Evolutionary conservation across 2,797 vertebrate species (phyloP).

Genomic region (Nannoperca obscura): DNA sequence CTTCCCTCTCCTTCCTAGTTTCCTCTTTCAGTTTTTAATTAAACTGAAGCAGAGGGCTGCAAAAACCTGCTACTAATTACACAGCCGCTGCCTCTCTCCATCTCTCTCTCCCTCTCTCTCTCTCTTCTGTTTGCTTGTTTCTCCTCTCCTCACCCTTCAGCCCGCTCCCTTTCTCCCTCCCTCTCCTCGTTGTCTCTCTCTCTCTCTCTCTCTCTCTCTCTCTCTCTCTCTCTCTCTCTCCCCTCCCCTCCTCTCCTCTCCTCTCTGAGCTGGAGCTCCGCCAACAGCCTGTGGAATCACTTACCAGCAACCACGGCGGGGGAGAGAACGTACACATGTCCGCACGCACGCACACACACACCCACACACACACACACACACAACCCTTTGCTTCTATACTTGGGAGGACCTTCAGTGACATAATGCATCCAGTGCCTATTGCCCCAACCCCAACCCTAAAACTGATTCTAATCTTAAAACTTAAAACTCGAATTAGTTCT

Average conservation of each 20-base stretch:
- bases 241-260: constrained; percentile 36
- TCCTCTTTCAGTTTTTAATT: constrained; percentile 82
- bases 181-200: constrained; percentile 47
- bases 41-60: constrained; percentile 81
- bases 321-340: constrained; percentile 46
- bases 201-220: constrained; percentile 38
- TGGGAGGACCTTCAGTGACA: too few relatives aligned
- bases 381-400: neutral
- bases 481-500: too few relatives aligned
- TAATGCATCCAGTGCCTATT: too few relatives aligned
- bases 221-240: constrained; percentile 44
- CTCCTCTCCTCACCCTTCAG: constrained; percentile 44
- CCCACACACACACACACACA: neutral
- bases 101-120: constrained; percentile 42
- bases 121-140: constrained; percentile 58
- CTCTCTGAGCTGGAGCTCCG: constrained; percentile 66
- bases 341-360: constrained; percentile 5
- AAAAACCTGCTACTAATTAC: constrained; percentile 83
- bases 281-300: constrained; percentile 85
- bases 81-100: constrained; percentile 75
- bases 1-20: constrained; percentile 69
- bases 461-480: too few relatives aligned
- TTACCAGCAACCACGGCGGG: constrained; percentile 71
- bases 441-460: too few relatives aligned
- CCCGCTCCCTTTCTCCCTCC: constrained; percentile 42